Percentiles rank a stretch among this genome's conserved stretches.
Conservation (phyloP, 2,113 vertebrate species). For the Hydrochoerus hydrochaeris region DNA sequence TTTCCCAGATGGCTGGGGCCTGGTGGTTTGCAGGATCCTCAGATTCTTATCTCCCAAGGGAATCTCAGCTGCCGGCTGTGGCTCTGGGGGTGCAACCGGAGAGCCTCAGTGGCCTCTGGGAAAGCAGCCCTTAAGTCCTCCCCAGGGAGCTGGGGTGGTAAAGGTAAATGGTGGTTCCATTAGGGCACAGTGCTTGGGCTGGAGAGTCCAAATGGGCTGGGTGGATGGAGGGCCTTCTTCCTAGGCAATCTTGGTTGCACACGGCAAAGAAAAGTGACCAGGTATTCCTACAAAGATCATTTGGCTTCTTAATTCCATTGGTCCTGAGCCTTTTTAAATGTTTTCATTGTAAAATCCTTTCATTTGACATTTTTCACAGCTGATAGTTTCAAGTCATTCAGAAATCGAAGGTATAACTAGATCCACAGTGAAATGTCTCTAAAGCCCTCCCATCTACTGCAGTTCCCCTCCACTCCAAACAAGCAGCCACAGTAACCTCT, state of each 20-base stretch:
- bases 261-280: neutral
- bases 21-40: neutral
- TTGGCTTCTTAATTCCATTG: constrained; percentile 24
- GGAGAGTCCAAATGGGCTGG: neutral
- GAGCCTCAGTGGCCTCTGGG: constrained; percentile 24
- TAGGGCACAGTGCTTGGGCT: neutral
- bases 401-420: constrained; percentile 12
- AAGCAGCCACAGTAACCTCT: neutral
- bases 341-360: constrained; percentile 44
- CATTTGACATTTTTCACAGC: constrained; percentile 2
- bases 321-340: constrained; percentile 20
- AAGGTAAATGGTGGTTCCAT: neutral
- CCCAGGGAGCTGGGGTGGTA: neutral
- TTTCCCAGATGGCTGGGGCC: constrained; percentile 56
- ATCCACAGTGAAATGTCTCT: neutral
- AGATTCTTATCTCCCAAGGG: constrained; percentile 23
- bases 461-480: neutral
- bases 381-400: constrained; percentile 1
- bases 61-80: constrained; percentile 7
- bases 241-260: neutral
- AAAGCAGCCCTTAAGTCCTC: constrained; percentile 39
- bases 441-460: neutral
- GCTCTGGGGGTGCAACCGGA: neutral
- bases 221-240: neutral
- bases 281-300: neutral